phyloP scores from a whole-genome alignment of 2,888 invertebrate species.

The Hyposoter dolosus region DNA sequence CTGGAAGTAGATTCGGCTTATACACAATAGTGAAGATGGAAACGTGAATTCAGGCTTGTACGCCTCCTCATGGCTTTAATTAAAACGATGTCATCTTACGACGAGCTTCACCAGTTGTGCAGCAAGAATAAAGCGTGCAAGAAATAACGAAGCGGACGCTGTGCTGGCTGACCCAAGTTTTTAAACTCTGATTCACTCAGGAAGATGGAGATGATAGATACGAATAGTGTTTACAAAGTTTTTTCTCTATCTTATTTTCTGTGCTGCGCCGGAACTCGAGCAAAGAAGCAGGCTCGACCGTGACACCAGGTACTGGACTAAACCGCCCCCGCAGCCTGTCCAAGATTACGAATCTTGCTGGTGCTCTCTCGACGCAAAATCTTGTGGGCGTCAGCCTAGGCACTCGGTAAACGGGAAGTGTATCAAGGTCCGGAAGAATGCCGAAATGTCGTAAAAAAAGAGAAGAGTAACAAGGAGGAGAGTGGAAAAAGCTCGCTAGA shows the following conservation, averaged over 20 bases:
- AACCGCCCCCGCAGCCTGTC: slow-evolving; percentile 16
- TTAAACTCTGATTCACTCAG: slow-evolving; percentile 7
- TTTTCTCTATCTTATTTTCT: slow-evolving; percentile 8
- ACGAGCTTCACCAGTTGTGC: slow-evolving; percentile 56
- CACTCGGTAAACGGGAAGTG: slow-evolving; percentile 9
- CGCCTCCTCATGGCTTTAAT: slow-evolving; percentile 75
- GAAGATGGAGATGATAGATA: slow-evolving; percentile 40
- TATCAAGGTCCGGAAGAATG: slow-evolving; percentile 33
- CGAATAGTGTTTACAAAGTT: slow-evolving; percentile 35
- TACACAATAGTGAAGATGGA: slow-evolving; percentile 30
- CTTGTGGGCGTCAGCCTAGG: slow-evolving; percentile 13
- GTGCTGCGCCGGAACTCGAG: background rate
- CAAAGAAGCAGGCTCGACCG: slow-evolving; percentile 4
- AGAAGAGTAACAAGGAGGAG: background rate
- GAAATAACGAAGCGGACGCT: slow-evolving; percentile 35
- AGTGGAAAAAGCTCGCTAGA: slow-evolving; percentile 43
- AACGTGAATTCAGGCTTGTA: slow-evolving; percentile 65
- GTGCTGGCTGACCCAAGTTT: slow-evolving; percentile 22
- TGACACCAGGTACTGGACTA: slow-evolving; percentile 16
- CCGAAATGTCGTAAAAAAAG: slow-evolving; percentile 33
- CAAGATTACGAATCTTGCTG: slow-evolving; percentile 54
- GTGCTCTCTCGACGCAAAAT: slow-evolving; percentile 18
- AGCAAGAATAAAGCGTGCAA: slow-evolving; percentile 62
- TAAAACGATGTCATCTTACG: slow-evolving; percentile 75
- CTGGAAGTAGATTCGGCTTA: slow-evolving; percentile 24